A percentile compares a stretch with the other conserved stretches of the same genome.
These are phyloP conservation scores for Dinothrombium tinctorium DNA, from an alignment of 1,140 invertebrate genomes.

Conservation along the genomic window DNA sequence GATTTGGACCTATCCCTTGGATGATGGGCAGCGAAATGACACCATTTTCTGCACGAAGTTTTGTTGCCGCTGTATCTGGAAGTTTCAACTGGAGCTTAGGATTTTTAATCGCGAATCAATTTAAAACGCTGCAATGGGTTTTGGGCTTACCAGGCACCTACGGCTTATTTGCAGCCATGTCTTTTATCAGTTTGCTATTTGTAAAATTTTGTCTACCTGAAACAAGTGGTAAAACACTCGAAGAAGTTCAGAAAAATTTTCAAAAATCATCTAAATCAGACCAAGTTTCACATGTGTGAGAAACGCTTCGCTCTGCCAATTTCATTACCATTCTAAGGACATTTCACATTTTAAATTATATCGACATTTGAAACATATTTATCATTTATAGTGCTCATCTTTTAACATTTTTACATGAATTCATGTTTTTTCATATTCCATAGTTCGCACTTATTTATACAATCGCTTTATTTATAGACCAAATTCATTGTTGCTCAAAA, in stretches of 20 bases:
- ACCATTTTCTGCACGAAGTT: constrained; percentile 43
- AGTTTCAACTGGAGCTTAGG: constrained; percentile 49
- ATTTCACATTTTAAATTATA: too few relatives aligned
- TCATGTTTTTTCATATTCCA: too few relatives aligned
- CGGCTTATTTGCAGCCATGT: constrained; percentile 21
- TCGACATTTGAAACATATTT: too few relatives aligned
- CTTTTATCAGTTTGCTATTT: constrained; percentile 20
- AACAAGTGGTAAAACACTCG: constrained; percentile 24
- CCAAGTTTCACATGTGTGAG: too few relatives aligned
- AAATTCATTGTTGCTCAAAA: too few relatives aligned
- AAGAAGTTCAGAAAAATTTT: constrained; percentile 19
- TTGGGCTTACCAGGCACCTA: constrained; percentile 21
- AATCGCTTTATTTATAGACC: too few relatives aligned
- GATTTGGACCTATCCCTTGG: constrained; percentile 61
- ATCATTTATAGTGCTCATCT: too few relatives aligned
- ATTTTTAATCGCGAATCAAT: constrained; percentile 54
- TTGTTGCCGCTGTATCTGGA: constrained; percentile 46
- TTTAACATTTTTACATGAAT: too few relatives aligned
- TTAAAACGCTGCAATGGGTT: constrained; percentile 28
- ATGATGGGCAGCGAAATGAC: constrained; percentile 50
- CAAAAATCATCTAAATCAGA: too few relatives aligned
- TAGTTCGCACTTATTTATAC: too few relatives aligned
- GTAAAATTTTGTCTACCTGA: constrained; percentile 22
- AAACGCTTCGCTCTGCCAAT: too few relatives aligned
- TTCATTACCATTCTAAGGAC: too few relatives aligned